Base-by-base conservation (phyloP, 2,888 invertebrate species). In the Eremobia ochroleuca region DNA sequence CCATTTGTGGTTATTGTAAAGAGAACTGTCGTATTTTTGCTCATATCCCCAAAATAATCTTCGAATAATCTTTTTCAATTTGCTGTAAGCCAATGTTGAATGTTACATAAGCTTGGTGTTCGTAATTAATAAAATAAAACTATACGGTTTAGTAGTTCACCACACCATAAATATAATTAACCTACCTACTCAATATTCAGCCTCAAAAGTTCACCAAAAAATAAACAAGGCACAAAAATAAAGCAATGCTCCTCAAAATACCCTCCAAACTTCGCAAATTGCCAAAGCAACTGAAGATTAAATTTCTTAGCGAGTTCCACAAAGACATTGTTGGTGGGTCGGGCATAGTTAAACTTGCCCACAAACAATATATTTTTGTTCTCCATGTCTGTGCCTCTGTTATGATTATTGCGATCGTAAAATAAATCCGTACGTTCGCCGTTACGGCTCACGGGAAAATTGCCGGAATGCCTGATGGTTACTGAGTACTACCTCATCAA, bases 391-490 rank as follows among this genome's bases (percentile, higher is more conserved):
- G 77, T 76, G 72, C 67, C 75, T 79, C 77, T 74, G 81, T 89
- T 89, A 88, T 85, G 88, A 88, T 86, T 86, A 88, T 89, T 85
- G 78, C 85, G 71, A 81, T 85, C 88, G 81, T 88, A 89, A 88
- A 89, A 86, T 82, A 89, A 86, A 89, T 85, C 83, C 74, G 71
- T 74, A 74, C 76, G 82, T 77, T 69, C 28, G 61, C 69, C 52
- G 76, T 84, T 79, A 88, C 74, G 83, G 72, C 59, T 58, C 65
- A 72, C 71, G 76, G 85, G 70, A 79, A 88, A 88, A 86, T 87
- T 88, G 87, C 88, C 66, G 66, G 68, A 88, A 86, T 80, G 82
- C 88, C 87, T 73, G 73, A 85, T 82, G 88, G 73, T 86, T 85
- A 70, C 79, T 72, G 79, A 82, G 55, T 58, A 74, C 71, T 72